Evolutionary conservation across 2,797 vertebrate species (phyloP).

Genomic region (Phoxinus dragarum): DNA sequence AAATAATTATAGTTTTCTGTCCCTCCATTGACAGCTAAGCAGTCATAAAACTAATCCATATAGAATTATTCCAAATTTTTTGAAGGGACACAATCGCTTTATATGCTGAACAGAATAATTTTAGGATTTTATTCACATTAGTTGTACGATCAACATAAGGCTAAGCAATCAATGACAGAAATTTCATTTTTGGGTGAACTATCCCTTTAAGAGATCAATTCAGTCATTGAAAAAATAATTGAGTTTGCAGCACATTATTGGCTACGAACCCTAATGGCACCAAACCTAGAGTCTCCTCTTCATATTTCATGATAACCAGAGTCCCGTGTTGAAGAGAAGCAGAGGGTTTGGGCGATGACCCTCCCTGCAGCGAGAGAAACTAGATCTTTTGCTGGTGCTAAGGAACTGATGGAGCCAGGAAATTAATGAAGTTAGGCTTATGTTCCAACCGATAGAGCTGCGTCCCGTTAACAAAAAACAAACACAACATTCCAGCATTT

Average conservation of each 20-base stretch:
- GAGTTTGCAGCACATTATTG: slow-evolving; percentile 28
- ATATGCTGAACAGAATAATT: too few species aligned
- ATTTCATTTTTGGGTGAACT: neutral
- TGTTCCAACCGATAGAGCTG: slow-evolving; percentile 66
- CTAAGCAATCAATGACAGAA: neutral
- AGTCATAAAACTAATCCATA: too few species aligned
- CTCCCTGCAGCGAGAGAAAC: slow-evolving; percentile 60
- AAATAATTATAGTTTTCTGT: too few species aligned
- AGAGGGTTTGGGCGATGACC: slow-evolving; percentile 45
- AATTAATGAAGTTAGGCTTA: slow-evolving; percentile 69
- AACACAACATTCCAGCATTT: slow-evolving; percentile 66
- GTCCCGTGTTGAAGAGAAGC: neutral
- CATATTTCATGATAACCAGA: neutral
- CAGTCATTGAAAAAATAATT: slow-evolving; percentile 9
- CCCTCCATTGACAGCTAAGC: too few species aligned
- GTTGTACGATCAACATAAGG: too few species aligned
- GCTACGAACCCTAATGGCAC: slow-evolving; percentile 1
- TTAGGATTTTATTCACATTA: too few species aligned
- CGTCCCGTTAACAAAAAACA: slow-evolving; percentile 71
- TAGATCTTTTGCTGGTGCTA: slow-evolving; percentile 49
- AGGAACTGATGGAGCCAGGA: slow-evolving; percentile 64
- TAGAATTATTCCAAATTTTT: too few species aligned
- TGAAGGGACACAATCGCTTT: too few species aligned
- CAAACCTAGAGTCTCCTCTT: neutral
- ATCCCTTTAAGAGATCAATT: neutral